Evolutionary conservation across 2,113 vertebrate genomes (phyloP), one percentile per base, ranked within the genome.

Genomic region (Hydrochoerus hydrochaeris): DNA sequence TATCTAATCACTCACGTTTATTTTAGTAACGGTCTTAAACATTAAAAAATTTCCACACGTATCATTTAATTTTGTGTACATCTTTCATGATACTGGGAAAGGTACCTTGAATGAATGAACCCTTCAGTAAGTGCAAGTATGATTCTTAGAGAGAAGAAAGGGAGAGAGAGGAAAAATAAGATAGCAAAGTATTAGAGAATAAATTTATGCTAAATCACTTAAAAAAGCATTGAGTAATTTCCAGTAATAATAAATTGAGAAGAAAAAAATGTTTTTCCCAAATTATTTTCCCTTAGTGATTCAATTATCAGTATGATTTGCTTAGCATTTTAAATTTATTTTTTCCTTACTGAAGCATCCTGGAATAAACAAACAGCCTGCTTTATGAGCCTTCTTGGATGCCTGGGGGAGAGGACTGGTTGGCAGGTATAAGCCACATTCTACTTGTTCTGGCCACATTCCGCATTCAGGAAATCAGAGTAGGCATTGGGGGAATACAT

Each of bases 51-150:
- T 44, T 52, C 65, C 28, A 87, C 26, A 63, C 12, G 32, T 65
- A 44, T 94, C 19, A 69, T 77, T 91, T 91, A 88, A 60, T 52
- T 91, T 78, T 90, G 32, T 80, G 13, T 65, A 49, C 8, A 44
- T 73, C 32, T 96, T 91, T 94, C 22, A 52, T 49, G 38, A 49
- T 38, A 38, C 26, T 80, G 28, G 54, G 11, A 22, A 96, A 24
- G 16, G 10, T 84, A 4, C 73, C 58, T 65, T 78, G 24, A 96
- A 62, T 73, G 11, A 54, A 95, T 4, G 3, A 88, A 62, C 24
- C 12, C 58, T 28, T 85, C n/a, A 67, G 7, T 46, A 20, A 81
- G n/a, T 91, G 58, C 83, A 97, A 93, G 57, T 73, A 63, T 95
- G 8, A 38, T 84, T 90, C 19, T 86, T 5, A 75, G 65, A 69